Evolutionary conservation across 2,113 vertebrate species (phyloP).

Genomic region (Centropus bengalensis): DNA sequence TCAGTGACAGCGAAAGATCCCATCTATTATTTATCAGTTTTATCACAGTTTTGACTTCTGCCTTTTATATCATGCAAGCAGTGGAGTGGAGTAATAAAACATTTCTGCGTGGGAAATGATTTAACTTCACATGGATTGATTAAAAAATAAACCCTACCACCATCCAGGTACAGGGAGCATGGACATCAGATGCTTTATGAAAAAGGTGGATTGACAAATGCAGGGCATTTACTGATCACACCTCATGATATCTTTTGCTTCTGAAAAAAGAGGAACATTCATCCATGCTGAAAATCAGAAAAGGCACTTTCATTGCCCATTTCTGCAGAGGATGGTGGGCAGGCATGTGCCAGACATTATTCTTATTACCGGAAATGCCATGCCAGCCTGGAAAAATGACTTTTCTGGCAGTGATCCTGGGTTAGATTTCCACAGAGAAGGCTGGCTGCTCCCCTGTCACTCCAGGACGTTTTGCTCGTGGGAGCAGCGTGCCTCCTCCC

Average conservation of each 20-base stretch:
- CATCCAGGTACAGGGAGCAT: not conserved
- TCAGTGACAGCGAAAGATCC: not conserved
- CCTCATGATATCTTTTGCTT: not conserved
- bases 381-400: not conserved
- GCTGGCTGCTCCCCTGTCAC: not conserved
- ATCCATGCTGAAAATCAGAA: not conserved
- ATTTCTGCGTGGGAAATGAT: not conserved
- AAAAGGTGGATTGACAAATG: not conserved
- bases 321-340: not conserved
- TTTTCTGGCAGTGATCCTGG: not conserved
- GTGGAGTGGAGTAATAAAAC: not conserved
- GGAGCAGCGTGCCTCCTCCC: not conserved
- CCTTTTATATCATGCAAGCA: not conserved
- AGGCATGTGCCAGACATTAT: not conserved
- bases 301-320: not conserved
- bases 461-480: fast-evolving
- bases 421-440: not conserved
- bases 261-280: not conserved
- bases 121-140: not conserved
- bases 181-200: not conserved
- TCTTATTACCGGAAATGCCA: not conserved
- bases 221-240: not conserved
- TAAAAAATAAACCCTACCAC: not conserved
- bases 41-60: constrained; percentile 10
- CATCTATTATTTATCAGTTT: constrained; percentile 28